Conservation (phyloP, 2,113 vertebrate species). For the Oreamnos americanus region DNA sequence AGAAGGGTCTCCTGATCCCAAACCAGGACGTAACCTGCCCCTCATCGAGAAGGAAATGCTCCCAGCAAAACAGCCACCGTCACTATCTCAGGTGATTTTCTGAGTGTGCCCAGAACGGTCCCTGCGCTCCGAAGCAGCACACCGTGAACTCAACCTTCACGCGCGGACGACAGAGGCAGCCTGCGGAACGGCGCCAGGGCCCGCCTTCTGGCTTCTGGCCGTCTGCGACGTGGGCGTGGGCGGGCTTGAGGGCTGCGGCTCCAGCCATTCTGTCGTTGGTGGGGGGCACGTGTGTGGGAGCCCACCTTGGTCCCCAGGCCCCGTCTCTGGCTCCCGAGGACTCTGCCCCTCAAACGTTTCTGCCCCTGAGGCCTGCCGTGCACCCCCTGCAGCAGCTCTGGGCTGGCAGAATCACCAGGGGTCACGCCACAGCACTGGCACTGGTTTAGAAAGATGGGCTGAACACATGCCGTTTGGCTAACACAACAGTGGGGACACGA, state of each 20-base stretch:
- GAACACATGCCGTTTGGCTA: background rate
- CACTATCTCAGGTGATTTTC: background rate
- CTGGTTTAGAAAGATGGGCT: background rate
- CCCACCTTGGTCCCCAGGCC: background rate
- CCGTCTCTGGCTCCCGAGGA: background rate
- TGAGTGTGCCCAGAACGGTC: background rate
- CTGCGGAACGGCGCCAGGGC: too few relatives aligned
- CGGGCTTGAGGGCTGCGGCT: background rate
- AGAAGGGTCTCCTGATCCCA: too few relatives aligned
- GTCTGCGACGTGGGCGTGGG: accelerated
- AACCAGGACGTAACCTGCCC: background rate
- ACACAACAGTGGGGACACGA: accelerated
- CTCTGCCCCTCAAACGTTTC: background rate
- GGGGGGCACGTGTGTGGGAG: background rate
- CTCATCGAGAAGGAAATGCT: background rate
- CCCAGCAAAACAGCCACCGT: accelerated
- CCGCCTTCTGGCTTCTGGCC: background rate
- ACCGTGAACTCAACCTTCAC: accelerated
- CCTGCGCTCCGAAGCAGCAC: background rate
- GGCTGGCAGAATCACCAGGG: background rate
- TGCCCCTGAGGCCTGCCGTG: background rate
- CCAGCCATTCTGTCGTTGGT: accelerated
- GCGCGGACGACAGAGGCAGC: background rate
- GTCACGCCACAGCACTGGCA: accelerated
- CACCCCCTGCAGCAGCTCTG: background rate